phyloP scores from a whole-genome alignment of 2,113 vertebrate genomes.

The Perca fluviatilis region DNA sequence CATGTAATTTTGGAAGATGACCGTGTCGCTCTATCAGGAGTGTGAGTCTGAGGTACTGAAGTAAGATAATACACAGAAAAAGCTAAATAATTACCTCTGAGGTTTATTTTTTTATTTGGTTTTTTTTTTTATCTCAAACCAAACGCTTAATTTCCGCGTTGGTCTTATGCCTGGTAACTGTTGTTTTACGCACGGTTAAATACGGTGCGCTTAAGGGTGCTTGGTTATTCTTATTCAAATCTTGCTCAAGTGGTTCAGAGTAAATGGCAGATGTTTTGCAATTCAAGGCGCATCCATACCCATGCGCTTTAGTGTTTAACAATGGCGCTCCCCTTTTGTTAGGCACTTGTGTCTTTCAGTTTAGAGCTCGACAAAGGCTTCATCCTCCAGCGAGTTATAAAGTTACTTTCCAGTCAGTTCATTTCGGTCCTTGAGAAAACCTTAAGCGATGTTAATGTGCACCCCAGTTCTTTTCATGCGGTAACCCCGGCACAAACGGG shows the following conservation, averaged over 20 bases:
- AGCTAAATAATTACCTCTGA: not conserved
- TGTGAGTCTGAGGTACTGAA: not conserved
- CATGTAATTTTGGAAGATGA: not conserved
- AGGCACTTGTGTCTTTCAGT: constrained; percentile 84
- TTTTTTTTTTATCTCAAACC: constrained; percentile 26
- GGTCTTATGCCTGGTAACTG: constrained; percentile 54
- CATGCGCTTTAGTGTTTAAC: constrained; percentile 83
- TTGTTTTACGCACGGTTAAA: constrained; percentile 69
- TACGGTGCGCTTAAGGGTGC: constrained; percentile 63
- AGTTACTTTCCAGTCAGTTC: constrained; percentile 90
- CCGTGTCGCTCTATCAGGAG: not conserved
- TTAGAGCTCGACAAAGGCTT: constrained; percentile 80
- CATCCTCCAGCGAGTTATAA: constrained; percentile 89
- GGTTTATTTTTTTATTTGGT: not conserved
- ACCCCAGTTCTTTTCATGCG: constrained; percentile 83
- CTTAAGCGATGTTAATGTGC: constrained; percentile 89
- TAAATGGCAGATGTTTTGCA: constrained; percentile 90
- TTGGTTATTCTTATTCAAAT: constrained; percentile 85
- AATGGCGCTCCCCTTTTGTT: constrained; percentile 83
- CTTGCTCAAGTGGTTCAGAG: constrained; percentile 72
- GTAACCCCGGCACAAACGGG: constrained; percentile 83
- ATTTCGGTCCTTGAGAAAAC: constrained; percentile 86
- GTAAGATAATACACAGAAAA: not conserved
- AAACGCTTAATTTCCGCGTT: constrained; percentile 19
- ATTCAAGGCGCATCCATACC: constrained; percentile 86